Evolutionary conservation across 2,113 vertebrate genomes (phyloP).

Genomic region (Dolichallabes microphthalmus): DNA sequence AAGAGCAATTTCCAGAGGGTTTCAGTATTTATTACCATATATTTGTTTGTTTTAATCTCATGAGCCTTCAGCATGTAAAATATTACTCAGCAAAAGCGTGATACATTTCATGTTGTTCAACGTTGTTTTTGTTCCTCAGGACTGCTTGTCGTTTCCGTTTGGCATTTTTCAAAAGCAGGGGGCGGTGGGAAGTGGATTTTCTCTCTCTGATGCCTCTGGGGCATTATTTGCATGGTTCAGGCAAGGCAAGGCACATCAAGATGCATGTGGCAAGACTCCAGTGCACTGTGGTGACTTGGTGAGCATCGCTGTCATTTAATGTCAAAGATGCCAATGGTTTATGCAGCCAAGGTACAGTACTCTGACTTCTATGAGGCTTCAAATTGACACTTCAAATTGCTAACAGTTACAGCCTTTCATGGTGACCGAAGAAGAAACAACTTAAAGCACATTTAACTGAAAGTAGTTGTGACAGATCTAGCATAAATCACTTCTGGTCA

Average conservation of each 20-base stretch:
- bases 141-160: conserved; percentile 16
- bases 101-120: background rate
- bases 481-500: background rate
- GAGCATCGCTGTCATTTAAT: conserved; percentile 44
- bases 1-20: background rate
- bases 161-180: conserved; percentile 35
- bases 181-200: background rate
- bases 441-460: background rate
- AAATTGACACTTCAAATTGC: conserved; percentile 19
- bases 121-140: background rate
- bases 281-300: conserved; percentile 13
- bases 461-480: background rate
- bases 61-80: background rate
- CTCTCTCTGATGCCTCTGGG: conserved; percentile 11
- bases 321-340: conserved; percentile 38
- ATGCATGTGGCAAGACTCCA: conserved; percentile 33
- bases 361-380: conserved; percentile 4
- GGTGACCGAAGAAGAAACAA: background rate
- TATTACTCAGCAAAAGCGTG: background rate
- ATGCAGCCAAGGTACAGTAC: background rate
- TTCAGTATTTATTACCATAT: no score
- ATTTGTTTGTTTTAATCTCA: background rate
- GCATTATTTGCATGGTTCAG: conserved; percentile 51
- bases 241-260: conserved; percentile 39
- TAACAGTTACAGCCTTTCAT: background rate